Percentiles rank a stretch among this genome's conserved stretches.
These are phyloP conservation scores for Cuculus canorus DNA, from an alignment of 2,797 vertebrate genomes.

Conservation along the genomic window DNA sequence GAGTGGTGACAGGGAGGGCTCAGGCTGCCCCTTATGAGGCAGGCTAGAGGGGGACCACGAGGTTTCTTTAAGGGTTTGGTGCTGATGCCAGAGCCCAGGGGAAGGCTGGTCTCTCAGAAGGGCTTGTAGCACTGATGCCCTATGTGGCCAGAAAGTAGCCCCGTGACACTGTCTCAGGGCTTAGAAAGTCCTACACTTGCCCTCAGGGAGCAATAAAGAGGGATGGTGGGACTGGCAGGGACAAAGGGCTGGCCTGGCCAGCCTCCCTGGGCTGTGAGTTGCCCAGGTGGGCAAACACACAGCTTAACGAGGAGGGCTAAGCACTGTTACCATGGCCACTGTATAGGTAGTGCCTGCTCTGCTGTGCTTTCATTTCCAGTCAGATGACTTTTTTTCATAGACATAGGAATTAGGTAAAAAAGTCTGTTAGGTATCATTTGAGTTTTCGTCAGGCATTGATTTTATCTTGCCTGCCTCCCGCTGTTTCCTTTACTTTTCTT, in stretches of 20 bases:
- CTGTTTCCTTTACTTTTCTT: background rate
- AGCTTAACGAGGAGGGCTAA: accelerated
- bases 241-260: no score
- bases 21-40: no score
- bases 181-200: background rate
- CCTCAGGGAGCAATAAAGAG: accelerated
- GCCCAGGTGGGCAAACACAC: no score
- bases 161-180: accelerated
- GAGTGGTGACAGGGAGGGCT: no score
- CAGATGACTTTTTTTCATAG: background rate
- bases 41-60: no score
- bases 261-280: accelerated
- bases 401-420: background rate
- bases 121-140: no score
- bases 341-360: accelerated
- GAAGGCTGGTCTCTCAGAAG: no score
- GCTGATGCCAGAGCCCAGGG: background rate
- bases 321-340: background rate
- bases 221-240: background rate
- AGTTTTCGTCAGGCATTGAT: background rate
- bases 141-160: accelerated
- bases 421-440: background rate
- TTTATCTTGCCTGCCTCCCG: background rate
- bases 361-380: background rate
- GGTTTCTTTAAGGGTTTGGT: background rate